Evolutionary conservation across 2,797 vertebrate genomes (phyloP), one percentile per base, ranked within the genome.

Genomic region (Anabas testudineus): DNA sequence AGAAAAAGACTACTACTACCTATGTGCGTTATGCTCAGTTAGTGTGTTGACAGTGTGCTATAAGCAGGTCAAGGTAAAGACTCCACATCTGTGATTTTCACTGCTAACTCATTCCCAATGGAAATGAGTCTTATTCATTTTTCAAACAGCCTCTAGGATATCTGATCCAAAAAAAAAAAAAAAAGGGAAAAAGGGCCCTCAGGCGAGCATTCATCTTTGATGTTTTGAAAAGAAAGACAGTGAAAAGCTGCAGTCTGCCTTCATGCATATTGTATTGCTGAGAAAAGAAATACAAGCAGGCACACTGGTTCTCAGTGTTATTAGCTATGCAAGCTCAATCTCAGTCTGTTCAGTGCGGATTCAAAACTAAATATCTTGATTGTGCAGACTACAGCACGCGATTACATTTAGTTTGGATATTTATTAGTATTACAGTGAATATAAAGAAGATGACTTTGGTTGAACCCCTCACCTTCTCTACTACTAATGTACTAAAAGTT

Each of bases 41-140:
- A 49, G 39, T 52, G 47, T 51, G 54, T 68, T 78, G 64, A 81
- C 43, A 49, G 41, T 28, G 62, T 63, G 71, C 55, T 70, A 42
- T 62, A 82, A 81, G 70, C 82, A 81, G 86, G 87, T 87, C 90
- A 89, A 90, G 88, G 85, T 90, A 84, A 89, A 73, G 63, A 57
- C 84, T 78, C 73, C 81, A 87, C 83, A 87, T 87, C 87, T 88
- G 76, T 82, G 80, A 82, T 87, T 89, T 86, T 70, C 73, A 55
- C 63, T 54, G 62, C 85, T 74, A 81, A 83, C 78, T 85, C 85
- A 66, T 76, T 90, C 90, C 88, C 90, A 79, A 74, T 88, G 84
- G 90, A 91, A 91, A 91, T 84, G 68, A 89, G 81, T 82, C 86
- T 86, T 87, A 87, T 92, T 90, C 81, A 90, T 89, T 91, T 92